Percentiles rank a stretch among this genome's conserved stretches.
phyloP scores from a whole-genome alignment of 2,113 vertebrate species.

The Syngnathoides biaculeatus region DNA sequence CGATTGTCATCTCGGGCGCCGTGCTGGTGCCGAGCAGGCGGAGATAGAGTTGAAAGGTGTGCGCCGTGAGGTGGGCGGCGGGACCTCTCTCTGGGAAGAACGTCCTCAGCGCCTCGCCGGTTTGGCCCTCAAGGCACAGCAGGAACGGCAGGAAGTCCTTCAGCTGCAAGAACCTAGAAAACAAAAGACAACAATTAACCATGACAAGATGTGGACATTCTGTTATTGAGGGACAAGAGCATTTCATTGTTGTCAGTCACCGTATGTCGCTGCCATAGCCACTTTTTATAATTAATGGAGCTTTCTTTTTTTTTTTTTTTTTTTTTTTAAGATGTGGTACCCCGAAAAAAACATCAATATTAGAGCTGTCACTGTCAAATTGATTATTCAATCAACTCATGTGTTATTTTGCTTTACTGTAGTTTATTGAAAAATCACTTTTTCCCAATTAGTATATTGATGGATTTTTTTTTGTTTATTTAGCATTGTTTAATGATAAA shows the following conservation, averaged over 20 bases:
- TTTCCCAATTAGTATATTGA: too few relatives aligned
- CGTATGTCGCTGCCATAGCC: too few relatives aligned
- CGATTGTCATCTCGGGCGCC: constrained; percentile 32
- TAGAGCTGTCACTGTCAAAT: too few relatives aligned
- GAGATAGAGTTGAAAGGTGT: constrained; percentile 62
- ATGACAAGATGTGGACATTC: neutral
- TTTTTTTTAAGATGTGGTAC: neutral
- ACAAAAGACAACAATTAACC: neutral
- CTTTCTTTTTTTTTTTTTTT: neutral
- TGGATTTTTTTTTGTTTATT: too few relatives aligned
- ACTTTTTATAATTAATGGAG: neutral
- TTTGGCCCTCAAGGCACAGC: constrained; percentile 57
- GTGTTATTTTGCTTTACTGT: too few relatives aligned
- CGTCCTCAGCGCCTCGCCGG: constrained; percentile 9
- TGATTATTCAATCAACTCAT: too few relatives aligned
- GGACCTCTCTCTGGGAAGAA: constrained; percentile 35
- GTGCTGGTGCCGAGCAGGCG: constrained; percentile 53
- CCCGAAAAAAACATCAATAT: neutral
- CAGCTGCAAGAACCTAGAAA: neutral
- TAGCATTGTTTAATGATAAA: too few relatives aligned
- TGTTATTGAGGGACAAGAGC: neutral
- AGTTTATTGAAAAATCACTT: too few relatives aligned
- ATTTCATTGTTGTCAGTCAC: neutral
- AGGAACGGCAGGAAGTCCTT: constrained; percentile 51
- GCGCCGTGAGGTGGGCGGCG: constrained; percentile 45